Conservation (phyloP, 2,888 invertebrate genomes). For the Cylloceria caligata region DNA sequence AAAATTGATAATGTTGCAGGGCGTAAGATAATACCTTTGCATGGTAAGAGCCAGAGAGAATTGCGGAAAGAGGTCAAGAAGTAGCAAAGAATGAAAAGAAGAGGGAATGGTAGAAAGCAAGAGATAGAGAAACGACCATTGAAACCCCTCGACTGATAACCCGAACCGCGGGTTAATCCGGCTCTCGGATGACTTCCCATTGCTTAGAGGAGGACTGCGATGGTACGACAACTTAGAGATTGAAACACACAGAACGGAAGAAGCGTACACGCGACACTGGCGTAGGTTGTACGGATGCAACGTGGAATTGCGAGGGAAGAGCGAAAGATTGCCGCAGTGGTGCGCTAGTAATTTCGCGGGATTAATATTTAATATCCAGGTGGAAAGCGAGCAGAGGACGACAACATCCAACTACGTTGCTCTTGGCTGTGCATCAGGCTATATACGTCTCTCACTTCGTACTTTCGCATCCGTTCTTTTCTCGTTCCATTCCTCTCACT, state of each 20-base stretch:
- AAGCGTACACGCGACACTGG: constrained; percentile 51
- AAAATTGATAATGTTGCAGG: background rate
- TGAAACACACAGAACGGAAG: constrained; percentile 72
- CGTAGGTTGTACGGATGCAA: constrained; percentile 66
- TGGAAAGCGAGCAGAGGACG: constrained; percentile 45
- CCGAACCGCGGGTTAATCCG: constrained; percentile 82
- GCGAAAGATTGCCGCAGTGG: constrained; percentile 73
- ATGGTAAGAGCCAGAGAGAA: background rate
- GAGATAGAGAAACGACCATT: constrained; percentile 29
- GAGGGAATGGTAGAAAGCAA: constrained; percentile 29
- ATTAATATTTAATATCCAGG: constrained; percentile 84
- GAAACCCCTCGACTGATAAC: constrained; percentile 80
- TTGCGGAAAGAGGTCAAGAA: background rate
- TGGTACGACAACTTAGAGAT: constrained; percentile 61
- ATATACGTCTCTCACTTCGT: constrained; percentile 24
- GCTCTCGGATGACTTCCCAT: constrained; percentile 82
- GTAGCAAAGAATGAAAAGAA: constrained; percentile 20
- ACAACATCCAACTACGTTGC: constrained; percentile 27
- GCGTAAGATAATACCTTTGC: constrained; percentile 1
- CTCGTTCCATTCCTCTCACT: constrained; percentile 35
- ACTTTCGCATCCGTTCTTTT: constrained; percentile 46
- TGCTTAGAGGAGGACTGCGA: constrained; percentile 74
- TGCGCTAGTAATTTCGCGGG: constrained; percentile 82
- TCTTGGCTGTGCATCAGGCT: constrained; percentile 21
- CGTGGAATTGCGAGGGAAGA: constrained; percentile 68